phyloP scores from a whole-genome alignment of 2,797 vertebrate genomes.

The Poeciliopsis paucimaculata region DNA sequence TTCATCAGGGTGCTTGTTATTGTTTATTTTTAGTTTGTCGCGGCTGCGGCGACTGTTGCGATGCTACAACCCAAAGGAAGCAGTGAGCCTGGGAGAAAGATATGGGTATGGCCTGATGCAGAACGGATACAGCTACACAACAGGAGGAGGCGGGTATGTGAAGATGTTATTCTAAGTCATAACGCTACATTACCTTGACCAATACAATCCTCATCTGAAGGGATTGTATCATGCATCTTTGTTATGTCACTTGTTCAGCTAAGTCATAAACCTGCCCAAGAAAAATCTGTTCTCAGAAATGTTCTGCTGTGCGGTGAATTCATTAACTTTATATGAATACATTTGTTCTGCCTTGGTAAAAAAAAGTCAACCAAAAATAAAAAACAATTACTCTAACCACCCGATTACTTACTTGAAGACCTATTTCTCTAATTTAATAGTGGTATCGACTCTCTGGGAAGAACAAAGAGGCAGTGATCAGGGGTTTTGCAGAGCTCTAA shows the following conservation, averaged over 20 bases:
- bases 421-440: not conserved
- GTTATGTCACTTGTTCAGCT: not conserved
- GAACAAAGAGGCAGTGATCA: not conserved
- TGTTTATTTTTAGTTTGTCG: conserved; percentile 77
- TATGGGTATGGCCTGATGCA: conserved; percentile 88
- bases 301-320: not conserved
- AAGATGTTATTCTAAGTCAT: not conserved
- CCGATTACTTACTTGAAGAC: not conserved
- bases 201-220: not conserved
- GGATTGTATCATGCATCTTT: not conserved
- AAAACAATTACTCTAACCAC: not conserved
- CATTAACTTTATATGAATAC: not conserved
- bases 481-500: not conserved
- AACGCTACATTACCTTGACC: not conserved
- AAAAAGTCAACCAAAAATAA: not conserved
- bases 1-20: conserved; percentile 1
- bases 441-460: not conserved
- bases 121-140: conserved; percentile 92
- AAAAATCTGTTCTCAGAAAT: not conserved
- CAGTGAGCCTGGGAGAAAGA: conserved; percentile 88
- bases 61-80: conserved; percentile 86
- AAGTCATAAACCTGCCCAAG: not conserved
- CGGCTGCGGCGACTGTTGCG: conserved; percentile 85
- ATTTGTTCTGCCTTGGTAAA: not conserved
- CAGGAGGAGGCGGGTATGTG: conserved; percentile 89